Conservation (phyloP, 2,113 vertebrate species). For the Actinemys pallida region DNA sequence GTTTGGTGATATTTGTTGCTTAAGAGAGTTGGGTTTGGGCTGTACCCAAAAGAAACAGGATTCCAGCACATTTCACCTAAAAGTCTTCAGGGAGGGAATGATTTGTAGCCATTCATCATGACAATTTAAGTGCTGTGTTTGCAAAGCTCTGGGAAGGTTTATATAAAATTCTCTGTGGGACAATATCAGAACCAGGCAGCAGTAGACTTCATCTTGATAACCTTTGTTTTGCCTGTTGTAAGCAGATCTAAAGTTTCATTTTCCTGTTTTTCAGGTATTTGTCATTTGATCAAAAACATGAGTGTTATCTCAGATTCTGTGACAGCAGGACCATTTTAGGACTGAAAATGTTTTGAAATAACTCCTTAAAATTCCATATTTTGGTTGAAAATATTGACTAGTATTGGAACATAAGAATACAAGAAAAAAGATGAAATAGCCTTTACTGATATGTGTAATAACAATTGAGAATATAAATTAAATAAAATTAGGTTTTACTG, state of each 20-base stretch:
- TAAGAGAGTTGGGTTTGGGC: not conserved
- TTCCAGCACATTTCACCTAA: constrained; percentile 14
- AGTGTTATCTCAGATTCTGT: not conserved
- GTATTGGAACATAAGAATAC: constrained; percentile 38
- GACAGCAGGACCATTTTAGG: not conserved
- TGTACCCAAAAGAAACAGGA: constrained; percentile 8
- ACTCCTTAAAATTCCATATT: constrained; percentile 13
- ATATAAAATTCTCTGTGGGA: not conserved
- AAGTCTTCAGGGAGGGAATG: constrained; percentile 7
- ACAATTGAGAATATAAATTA: constrained; percentile 41
- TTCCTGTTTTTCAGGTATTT: not conserved
- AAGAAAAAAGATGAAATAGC: constrained; percentile 27
- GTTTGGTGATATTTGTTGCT: not conserved
- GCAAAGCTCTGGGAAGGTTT: not conserved
- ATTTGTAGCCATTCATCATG: constrained; percentile 37
- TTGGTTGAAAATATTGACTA: constrained; percentile 16
- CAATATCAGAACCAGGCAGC: constrained; percentile 9
- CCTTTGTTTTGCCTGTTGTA: not conserved
- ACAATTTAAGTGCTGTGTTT: constrained; percentile 40
- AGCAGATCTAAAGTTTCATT: constrained; percentile 4
- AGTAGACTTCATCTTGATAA: not conserved
- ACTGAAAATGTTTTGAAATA: constrained; percentile 27
- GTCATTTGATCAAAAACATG: not conserved
- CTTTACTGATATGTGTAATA: constrained; percentile 39
- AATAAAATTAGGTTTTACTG: constrained; percentile 51